Evolutionary conservation across 2,113 vertebrate species (phyloP), one percentile per base, ranked within the genome.

Genomic region (Salvelinus fontinalis): DNA sequence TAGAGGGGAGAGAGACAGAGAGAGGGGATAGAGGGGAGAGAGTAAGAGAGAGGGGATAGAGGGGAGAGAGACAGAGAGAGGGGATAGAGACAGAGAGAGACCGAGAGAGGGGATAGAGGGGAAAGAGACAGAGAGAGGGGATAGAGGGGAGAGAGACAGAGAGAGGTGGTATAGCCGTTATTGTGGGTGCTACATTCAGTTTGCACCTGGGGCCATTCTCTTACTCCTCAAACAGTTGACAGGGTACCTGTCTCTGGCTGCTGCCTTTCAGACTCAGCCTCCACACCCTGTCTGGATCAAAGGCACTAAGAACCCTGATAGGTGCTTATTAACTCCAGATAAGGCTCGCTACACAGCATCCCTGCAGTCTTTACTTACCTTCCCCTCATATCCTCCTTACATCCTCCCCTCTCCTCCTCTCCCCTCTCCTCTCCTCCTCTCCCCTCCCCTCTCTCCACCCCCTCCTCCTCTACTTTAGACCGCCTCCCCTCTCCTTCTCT

Each of bases 241-340:
- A 5, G 72, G 80, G 67, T 77, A 71, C 80, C 78, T 71, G 83
- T 81, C 75, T 84, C 84, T 84, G 88, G 86, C 86, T 77, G 68
- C 81, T 81, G 74, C 82, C 84, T 84, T 86, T 86, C 87, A 71
- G 68, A 74, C 71, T 16, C 49, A 51, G 49, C n/a, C 31, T 54
- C 44, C 66, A 83, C 79, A 80, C 86, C 83, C 69, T 54, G 60
- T 78, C 70, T 48, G 67, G 81, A 92, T 92, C 86, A 91, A 89
- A 93, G 88, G 80, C 62, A 78, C 31, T n/a, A 78, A 82, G 82
- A 80, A 82, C 77, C 73, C 85, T 89, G 88, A 84, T 75, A 70
- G 84, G 80, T 71, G 81, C 86, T 87, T 84, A 90, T 91, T 91
- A 89, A 87, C 90, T 88, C 82, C 70, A 22, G 75, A 80, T 86